These are phyloP conservation scores for Brachionus asplanchnoidis DNA, from an alignment of 1,140 invertebrate species.

Conservation along the genomic window DNA sequence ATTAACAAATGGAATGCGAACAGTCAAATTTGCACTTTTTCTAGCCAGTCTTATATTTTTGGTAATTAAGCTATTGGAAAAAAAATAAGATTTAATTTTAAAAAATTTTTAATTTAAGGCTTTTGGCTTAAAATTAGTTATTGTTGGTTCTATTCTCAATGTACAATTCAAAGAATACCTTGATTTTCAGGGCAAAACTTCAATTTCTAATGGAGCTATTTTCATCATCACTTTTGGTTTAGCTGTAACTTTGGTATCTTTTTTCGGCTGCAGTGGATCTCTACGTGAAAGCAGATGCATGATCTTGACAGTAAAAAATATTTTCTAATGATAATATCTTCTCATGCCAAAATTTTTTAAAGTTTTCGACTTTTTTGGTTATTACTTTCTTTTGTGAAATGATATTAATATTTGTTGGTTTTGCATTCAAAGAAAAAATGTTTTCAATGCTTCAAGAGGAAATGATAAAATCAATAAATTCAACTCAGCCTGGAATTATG, in stretches of 20 bases:
- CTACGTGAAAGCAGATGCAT: constrained; percentile 33
- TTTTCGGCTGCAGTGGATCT: constrained; percentile 35
- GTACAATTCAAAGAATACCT: constrained; percentile 38
- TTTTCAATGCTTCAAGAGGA: constrained; percentile 20
- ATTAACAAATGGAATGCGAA: constrained; percentile 36
- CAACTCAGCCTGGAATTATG: constrained; percentile 38
- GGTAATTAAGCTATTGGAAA: background rate
- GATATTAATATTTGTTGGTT: constrained; percentile 25
- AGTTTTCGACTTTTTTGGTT: constrained; percentile 25
- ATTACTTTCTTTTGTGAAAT: constrained; percentile 32
- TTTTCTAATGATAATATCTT: background rate
- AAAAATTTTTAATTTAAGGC: background rate
- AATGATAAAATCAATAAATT: constrained; percentile 41
- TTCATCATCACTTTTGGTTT: constrained; percentile 16
- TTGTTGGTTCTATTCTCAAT: constrained; percentile 29
- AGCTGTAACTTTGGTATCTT: constrained; percentile 4
- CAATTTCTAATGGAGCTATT: constrained; percentile 28
- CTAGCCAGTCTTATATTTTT: constrained; percentile 3
- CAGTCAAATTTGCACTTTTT: constrained; percentile 25
- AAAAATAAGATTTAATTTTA: background rate
- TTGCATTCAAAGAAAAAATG: constrained; percentile 25
- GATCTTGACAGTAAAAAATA: constrained; percentile 18
- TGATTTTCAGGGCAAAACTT: constrained; percentile 38
- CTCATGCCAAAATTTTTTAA: background rate
- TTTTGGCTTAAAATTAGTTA: constrained; percentile 13